These are phyloP conservation scores for Leptinotarsa rubiginosa DNA, from an alignment of 2,888 invertebrate species.

Conservation along the genomic window DNA sequence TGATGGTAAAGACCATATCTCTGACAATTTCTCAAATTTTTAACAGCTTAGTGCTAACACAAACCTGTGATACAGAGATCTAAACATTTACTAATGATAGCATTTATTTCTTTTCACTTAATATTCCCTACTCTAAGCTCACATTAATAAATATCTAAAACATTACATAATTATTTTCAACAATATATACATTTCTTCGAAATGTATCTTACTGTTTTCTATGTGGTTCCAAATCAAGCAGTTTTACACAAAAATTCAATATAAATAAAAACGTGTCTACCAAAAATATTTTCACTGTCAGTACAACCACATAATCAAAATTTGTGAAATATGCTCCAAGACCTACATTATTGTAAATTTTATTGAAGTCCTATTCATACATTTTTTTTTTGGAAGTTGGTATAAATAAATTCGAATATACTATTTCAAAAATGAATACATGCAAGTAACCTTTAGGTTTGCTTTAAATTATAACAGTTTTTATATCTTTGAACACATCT, in stretches of 20 bases:
- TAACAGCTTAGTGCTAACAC: conserved; percentile 57
- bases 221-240: conserved; percentile 51
- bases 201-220: conserved; percentile 58
- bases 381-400: not conserved
- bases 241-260: conserved; percentile 42
- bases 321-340: not conserved
- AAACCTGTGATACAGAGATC: conserved; percentile 60
- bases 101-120: conserved; percentile 53
- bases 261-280: conserved; percentile 39
- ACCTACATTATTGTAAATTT: not conserved
- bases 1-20: conserved; percentile 43
- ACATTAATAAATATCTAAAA: conserved; percentile 66
- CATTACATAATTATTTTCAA: conserved; percentile 61
- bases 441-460: too few relatives aligned
- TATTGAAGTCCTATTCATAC: too few relatives aligned
- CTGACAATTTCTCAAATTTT: conserved; percentile 51
- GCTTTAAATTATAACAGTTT: not conserved
- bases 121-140: conserved; percentile 59
- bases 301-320: conserved; percentile 29
- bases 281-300: conserved; percentile 22
- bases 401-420: not conserved
- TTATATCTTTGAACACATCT: conserved; percentile 3
- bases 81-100: conserved; percentile 61
- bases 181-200: conserved; percentile 63
- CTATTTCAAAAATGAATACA: not conserved